These are phyloP conservation scores for Chauna torquata DNA, from an alignment of 2,113 vertebrate genomes.

Conservation along the genomic window DNA sequence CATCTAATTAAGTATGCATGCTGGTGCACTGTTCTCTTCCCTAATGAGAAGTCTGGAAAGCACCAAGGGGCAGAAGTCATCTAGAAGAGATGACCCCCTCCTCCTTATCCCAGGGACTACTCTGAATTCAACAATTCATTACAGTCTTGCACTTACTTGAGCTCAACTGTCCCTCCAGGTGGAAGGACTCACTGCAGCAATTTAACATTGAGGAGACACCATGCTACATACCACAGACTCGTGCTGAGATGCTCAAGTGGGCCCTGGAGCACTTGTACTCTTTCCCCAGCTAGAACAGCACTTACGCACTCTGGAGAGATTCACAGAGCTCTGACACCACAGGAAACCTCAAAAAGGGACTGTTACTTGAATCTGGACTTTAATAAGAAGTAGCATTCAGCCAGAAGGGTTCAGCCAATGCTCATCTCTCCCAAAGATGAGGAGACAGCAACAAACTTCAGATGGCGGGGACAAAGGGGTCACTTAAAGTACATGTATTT, in stretches of 20 bases:
- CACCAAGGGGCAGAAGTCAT: neutral
- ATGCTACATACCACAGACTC: neutral
- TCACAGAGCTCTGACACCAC: neutral
- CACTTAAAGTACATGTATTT: neutral
- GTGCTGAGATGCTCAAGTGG: rapidly evolving
- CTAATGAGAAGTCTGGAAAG: neutral
- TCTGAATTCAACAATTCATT: neutral
- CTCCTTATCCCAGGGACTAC: neutral
- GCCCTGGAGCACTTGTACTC: neutral
- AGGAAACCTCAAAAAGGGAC: neutral
- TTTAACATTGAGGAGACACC: neutral
- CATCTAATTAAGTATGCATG: rapidly evolving
- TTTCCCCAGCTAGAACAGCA: neutral
- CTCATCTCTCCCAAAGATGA: neutral
- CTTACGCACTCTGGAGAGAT: neutral
- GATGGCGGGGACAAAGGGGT: neutral
- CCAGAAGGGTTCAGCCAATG: neutral
- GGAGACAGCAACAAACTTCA: neutral
- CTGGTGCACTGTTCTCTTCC: neutral
- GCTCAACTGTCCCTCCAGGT: neutral
- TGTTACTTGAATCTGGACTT: neutral
- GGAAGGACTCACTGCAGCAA: neutral
- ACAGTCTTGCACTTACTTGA: neutral
- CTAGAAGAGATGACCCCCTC: neutral
- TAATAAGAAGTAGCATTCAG: rapidly evolving